Evolutionary conservation across 2,113 vertebrate genomes (phyloP).

Genomic region (Osmerus mordax): DNA sequence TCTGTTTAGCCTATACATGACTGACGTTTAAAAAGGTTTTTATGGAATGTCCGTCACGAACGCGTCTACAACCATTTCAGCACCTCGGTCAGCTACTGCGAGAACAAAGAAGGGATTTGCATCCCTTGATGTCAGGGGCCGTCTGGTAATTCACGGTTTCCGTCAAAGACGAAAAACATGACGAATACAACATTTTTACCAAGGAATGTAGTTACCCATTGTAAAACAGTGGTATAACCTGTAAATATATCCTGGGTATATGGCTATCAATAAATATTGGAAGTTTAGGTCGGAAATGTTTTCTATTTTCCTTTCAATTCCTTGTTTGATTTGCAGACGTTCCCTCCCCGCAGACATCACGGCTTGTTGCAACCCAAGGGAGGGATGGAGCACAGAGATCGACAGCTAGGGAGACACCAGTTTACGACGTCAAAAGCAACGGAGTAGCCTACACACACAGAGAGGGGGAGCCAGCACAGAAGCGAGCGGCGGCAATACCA

Average conservation of each 20-base stretch:
- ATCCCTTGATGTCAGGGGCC: slow-evolving; percentile 67
- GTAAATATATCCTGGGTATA: no score
- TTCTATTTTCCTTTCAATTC: neutral
- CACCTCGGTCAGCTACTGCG: slow-evolving; percentile 69
- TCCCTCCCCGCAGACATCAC: slow-evolving; percentile 67
- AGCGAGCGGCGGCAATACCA: slow-evolving; percentile 44
- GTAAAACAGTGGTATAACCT: no score
- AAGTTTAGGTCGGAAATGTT: neutral
- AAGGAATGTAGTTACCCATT: no score
- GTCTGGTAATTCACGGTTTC: slow-evolving; percentile 20
- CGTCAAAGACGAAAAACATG: slow-evolving; percentile 40
- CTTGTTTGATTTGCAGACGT: slow-evolving; percentile 51
- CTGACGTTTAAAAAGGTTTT: neutral
- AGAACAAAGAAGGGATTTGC: slow-evolving; percentile 80
- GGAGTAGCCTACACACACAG: slow-evolving; percentile 61
- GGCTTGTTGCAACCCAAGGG: slow-evolving; percentile 66
- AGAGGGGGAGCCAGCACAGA: slow-evolving; percentile 32
- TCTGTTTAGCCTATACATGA: slow-evolving; percentile 36
- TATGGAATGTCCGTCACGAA: neutral
- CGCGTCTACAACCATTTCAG: slow-evolving; percentile 60
- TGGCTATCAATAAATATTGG: no score
- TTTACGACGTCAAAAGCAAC: slow-evolving; percentile 75
- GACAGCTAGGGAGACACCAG: slow-evolving; percentile 79
- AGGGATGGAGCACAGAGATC: slow-evolving; percentile 68
- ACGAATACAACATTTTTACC: neutral